A percentile compares a stretch with the other conserved stretches of the same genome.
Conservation (phyloP, 2,113 vertebrate genomes). For the Podilymbus podiceps region DNA sequence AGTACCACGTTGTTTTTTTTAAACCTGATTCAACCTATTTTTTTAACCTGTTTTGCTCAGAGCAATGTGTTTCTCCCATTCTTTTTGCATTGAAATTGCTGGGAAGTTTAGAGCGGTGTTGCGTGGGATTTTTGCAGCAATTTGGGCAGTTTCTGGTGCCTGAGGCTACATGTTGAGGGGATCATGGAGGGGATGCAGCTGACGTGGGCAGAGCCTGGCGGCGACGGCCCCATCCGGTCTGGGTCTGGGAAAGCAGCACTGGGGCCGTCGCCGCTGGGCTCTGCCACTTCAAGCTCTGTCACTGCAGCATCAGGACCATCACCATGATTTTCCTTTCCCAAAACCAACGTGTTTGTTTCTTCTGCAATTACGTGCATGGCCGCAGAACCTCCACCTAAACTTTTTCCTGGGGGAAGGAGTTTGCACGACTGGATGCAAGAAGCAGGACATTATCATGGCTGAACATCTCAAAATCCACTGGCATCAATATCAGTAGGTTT, state of each 20-base stretch:
- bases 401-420: background rate
- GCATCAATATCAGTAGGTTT: background rate
- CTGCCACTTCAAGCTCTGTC: background rate
- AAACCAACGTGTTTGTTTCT: background rate
- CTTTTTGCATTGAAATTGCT: background rate
- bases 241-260: too few species aligned
- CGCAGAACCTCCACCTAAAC: background rate
- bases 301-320: background rate
- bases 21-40: background rate
- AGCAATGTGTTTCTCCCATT: background rate
- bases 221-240: too few species aligned
- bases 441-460: rapidly evolving
- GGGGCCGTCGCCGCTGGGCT: rapidly evolving
- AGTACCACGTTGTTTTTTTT: background rate
- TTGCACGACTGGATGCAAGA: background rate
- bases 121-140: background rate
- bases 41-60: background rate
- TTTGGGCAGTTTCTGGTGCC: background rate
- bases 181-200: background rate
- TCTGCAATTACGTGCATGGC: background rate
- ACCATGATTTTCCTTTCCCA: background rate
- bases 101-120: background rate
- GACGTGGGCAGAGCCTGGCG: background rate
- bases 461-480: background rate
- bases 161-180: background rate